Evolutionary conservation across 2,797 vertebrate species (phyloP).

Genomic region (Clarias pachynema): DNA sequence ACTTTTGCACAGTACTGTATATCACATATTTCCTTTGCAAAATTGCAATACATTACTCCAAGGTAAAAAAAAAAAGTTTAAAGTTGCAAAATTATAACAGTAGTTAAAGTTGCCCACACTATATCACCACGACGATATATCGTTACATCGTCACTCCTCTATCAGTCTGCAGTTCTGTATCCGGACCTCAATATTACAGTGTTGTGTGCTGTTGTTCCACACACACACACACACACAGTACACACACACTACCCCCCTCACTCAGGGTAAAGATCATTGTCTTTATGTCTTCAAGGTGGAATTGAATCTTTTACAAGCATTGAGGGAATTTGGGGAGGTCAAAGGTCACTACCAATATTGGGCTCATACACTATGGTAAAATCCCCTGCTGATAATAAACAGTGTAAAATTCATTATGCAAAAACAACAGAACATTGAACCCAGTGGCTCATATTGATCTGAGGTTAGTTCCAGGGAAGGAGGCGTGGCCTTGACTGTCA

Average conservation of each 20-base stretch:
- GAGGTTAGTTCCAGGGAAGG: background rate
- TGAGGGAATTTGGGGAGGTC: background rate
- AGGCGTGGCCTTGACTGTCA: slow-evolving; percentile 2
- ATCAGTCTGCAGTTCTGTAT: background rate
- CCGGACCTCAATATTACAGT: background rate
- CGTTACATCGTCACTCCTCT: background rate
- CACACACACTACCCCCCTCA: background rate
- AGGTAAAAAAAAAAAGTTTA: too few species aligned
- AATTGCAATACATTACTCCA: too few species aligned
- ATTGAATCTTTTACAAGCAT: background rate
- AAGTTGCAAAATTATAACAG: too few species aligned
- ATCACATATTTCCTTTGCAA: too few species aligned
- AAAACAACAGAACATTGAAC: background rate
- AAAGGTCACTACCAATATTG: background rate
- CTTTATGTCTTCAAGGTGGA: background rate
- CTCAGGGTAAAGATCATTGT: background rate
- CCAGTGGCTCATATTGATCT: background rate
- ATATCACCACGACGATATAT: background rate
- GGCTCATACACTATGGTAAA: too few species aligned
- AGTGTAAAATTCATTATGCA: background rate
- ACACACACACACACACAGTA: background rate
- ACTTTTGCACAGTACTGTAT: too few species aligned
- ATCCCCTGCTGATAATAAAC: background rate
- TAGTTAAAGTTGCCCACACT: too few species aligned
- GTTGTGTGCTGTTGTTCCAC: background rate